A percentile compares a stretch with the other conserved stretches of the same genome.
Evolutionary conservation across 2,888 invertebrate species (phyloP).

Genomic region (Parasteatoda lunata): DNA sequence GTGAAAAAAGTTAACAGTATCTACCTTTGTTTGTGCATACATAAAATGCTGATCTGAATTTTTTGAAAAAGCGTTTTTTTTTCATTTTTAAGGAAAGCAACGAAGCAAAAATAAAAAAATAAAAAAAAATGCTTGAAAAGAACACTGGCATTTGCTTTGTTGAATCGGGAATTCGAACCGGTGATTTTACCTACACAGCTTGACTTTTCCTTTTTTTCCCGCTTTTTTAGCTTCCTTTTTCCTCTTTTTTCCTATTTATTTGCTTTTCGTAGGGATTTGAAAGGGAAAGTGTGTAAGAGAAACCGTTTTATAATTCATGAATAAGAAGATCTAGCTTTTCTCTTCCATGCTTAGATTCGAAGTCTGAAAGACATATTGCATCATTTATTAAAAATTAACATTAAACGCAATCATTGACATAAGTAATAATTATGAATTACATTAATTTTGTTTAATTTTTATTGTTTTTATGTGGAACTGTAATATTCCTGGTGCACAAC

Average conservation of each 20-base stretch:
- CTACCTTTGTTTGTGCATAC: background rate
- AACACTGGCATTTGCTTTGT: conserved; percentile 23
- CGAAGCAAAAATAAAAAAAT: conserved; percentile 23
- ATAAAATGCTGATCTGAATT: background rate
- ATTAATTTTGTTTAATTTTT: background rate
- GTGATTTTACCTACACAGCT: conserved; percentile 20
- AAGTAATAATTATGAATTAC: background rate
- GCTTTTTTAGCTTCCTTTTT: background rate
- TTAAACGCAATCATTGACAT: background rate
- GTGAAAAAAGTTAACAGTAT: too few relatives aligned
- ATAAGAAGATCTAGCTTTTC: background rate
- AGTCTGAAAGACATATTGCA: too few relatives aligned
- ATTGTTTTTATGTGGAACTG: background rate
- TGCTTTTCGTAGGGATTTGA: background rate
- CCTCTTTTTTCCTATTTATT: background rate
- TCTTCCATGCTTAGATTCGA: background rate
- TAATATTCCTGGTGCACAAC: background rate
- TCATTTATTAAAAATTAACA: too few relatives aligned
- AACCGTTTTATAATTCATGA: background rate
- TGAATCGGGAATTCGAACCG: conserved; percentile 15
- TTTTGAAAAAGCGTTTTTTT: background rate
- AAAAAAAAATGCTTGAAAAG: background rate
- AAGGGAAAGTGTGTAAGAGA: conserved; percentile 5
- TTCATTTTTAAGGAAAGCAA: conserved; percentile 4
- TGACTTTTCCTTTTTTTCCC: conserved; percentile 12